These are phyloP conservation scores for Xanthia icteritia DNA, from an alignment of 2,888 invertebrate species.

Conservation along the genomic window DNA sequence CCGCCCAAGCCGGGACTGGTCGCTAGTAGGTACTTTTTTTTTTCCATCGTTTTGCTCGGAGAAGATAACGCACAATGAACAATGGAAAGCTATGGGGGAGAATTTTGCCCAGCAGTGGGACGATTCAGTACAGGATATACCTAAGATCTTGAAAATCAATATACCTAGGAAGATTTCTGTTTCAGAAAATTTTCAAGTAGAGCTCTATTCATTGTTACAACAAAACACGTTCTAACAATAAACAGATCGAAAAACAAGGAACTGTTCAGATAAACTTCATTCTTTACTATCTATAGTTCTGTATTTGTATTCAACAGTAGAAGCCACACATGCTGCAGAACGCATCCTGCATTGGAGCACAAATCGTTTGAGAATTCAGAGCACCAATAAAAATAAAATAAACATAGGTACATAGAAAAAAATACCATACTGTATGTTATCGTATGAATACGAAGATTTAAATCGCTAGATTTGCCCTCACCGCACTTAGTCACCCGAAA, in stretches of 20 bases:
- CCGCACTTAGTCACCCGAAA: not conserved
- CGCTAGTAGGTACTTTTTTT: not conserved
- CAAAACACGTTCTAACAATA: not conserved
- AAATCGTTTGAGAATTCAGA: slow-evolving; percentile 5
- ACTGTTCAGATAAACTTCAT: not conserved
- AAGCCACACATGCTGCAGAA: slow-evolving; percentile 3
- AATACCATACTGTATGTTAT: slow-evolving; percentile 35
- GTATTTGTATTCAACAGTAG: not conserved
- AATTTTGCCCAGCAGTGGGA: too few relatives aligned
- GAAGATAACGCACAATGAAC: too few relatives aligned
- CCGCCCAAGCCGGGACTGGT: not conserved
- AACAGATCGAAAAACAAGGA: not conserved
- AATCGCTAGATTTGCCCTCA: not conserved
- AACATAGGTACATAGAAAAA: slow-evolving; percentile 11
- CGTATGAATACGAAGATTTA: slow-evolving; percentile 19
- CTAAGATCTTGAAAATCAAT: not conserved
- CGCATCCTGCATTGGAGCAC: not conserved
- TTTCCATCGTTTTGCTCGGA: too few relatives aligned
- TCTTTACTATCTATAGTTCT: not conserved
- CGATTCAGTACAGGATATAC: not conserved
- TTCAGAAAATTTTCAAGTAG: not conserved
- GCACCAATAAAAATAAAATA: slow-evolving; percentile 14
- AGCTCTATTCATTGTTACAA: not conserved
- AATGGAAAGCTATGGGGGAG: too few relatives aligned
- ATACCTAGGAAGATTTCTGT: not conserved